Percentiles rank a stretch among this genome's conserved stretches.
These are phyloP conservation scores for Oncorhynchus kisutch DNA, from an alignment of 2,113 vertebrate genomes.

Conservation along the genomic window DNA sequence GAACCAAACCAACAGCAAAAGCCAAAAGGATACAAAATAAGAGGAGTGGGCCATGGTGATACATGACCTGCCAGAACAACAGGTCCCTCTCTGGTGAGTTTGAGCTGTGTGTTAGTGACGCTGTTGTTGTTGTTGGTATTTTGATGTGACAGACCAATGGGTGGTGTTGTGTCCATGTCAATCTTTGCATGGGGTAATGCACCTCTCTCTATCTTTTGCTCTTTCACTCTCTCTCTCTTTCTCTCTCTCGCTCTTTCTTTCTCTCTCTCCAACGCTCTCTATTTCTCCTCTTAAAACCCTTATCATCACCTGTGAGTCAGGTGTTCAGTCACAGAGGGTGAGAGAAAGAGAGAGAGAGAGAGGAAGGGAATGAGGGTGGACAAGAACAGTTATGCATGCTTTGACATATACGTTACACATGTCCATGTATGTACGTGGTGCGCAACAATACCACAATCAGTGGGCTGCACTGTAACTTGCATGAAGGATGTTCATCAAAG, in stretches of 20 bases:
- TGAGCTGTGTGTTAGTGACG: too few relatives aligned
- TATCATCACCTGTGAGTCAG: background rate
- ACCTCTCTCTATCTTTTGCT: background rate
- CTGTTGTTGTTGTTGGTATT: too few relatives aligned
- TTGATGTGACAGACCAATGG: too few relatives aligned
- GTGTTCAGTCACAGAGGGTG: background rate
- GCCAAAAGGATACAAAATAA: background rate
- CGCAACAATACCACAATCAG: conserved; percentile 42
- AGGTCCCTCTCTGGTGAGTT: too few relatives aligned
- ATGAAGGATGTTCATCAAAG: conserved; percentile 55
- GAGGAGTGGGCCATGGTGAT: background rate
- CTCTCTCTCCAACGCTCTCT: conserved; percentile 3
- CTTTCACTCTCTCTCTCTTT: background rate
- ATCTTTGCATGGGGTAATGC: too few relatives aligned
- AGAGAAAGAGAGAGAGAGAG: background rate
- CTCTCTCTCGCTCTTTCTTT: conserved; percentile 50
- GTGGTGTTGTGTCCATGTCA: too few relatives aligned
- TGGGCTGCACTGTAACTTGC: conserved; percentile 55
- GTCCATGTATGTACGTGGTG: background rate
- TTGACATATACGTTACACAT: background rate
- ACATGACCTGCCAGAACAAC: too few relatives aligned
- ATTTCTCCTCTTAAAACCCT: background rate
- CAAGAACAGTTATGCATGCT: background rate
- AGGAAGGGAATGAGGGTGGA: background rate
- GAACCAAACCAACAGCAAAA: background rate